These are phyloP conservation scores for Beroe ovata DNA, from an alignment of 37 sponge, comb jelly and placozoan genomes.

Conservation along the genomic window DNA sequence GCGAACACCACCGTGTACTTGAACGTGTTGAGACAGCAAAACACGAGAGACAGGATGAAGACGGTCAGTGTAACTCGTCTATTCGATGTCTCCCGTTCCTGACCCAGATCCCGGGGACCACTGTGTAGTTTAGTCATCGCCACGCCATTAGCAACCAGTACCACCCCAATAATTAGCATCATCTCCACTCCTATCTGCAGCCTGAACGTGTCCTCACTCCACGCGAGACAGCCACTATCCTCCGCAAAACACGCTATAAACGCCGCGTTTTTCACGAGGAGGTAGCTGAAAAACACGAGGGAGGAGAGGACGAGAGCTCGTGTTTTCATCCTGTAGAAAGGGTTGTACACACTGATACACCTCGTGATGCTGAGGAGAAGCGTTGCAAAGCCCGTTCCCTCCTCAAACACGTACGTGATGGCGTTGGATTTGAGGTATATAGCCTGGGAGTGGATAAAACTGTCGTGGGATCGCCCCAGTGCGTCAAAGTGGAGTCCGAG, in stretches of 20 bases:
- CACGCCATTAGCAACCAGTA: not conserved
- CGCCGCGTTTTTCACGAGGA: not conserved
- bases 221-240: not conserved
- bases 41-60: not conserved
- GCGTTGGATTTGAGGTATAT: not conserved
- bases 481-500: not conserved
- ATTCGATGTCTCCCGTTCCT: not conserved
- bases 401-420: not conserved
- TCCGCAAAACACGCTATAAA: not conserved
- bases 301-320: not conserved
- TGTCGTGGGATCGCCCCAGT: not conserved
- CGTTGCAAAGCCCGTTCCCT: not conserved
- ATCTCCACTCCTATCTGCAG: not conserved
- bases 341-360: not conserved
- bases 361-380: constrained; percentile 10
- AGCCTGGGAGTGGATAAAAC: not conserved
- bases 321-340: not conserved
- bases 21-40: constrained; percentile 16
- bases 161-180: not conserved
- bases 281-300: not conserved
- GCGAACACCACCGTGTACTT: not conserved
- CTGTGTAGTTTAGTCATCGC: not conserved
- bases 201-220: not conserved
- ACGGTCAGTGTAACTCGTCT: not conserved
- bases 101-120: not conserved